phyloP scores from a whole-genome alignment of 2,797 vertebrate species.

The Gymnoscopelus microlampas region DNA sequence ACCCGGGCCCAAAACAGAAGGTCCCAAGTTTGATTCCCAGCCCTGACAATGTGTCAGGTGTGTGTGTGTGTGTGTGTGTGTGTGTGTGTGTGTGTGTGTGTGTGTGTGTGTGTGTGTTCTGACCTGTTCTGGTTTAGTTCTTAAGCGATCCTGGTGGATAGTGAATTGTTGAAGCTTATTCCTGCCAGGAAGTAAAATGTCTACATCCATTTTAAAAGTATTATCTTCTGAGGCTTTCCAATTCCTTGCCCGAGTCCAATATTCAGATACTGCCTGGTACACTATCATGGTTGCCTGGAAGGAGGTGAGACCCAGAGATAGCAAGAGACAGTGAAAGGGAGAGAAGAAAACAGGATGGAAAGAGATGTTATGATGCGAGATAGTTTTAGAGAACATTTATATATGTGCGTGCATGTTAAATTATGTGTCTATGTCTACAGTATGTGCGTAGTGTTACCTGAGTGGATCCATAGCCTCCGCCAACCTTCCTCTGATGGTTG shows the following conservation, averaged over 20 bases:
- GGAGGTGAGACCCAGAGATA: not conserved
- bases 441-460: constrained; percentile 87
- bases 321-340: not conserved
- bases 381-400: not conserved
- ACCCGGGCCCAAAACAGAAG: too few species aligned
- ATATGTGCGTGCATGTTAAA: too few species aligned
- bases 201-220: constrained; percentile 79
- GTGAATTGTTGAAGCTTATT: constrained; percentile 14
- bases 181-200: constrained; percentile 80
- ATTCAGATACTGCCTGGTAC: constrained; percentile 88
- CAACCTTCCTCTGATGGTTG: constrained; percentile 74
- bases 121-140: constrained; percentile 73
- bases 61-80: too few species aligned
- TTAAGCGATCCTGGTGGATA: constrained; percentile 63
- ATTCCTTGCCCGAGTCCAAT: constrained; percentile 60
- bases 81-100: too few species aligned
- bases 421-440: too few species aligned
- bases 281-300: constrained; percentile 86
- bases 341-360: not conserved
- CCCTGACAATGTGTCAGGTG: too few species aligned
- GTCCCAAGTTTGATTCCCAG: too few species aligned
- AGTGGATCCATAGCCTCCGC: constrained; percentile 84
- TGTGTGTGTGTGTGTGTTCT: constrained; percentile 67
- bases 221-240: too few species aligned
- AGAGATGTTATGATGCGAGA: too few species aligned